Percentiles rank a stretch among this genome's conserved stretches.
These are phyloP conservation scores for Sebastes itinus DNA, from an alignment of 2,797 vertebrate genomes.

Conservation along the genomic window DNA sequence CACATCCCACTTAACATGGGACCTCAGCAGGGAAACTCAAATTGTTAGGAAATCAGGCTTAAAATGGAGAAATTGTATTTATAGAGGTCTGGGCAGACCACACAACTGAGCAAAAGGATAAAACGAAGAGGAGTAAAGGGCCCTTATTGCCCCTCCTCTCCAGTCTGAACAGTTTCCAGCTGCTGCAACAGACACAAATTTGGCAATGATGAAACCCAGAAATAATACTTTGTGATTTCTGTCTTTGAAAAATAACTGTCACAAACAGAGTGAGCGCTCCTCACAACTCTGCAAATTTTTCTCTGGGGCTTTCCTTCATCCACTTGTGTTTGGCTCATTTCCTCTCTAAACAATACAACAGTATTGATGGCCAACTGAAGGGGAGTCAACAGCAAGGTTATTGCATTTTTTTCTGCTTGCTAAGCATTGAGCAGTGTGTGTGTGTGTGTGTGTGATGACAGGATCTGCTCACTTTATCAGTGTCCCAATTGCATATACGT, in stretches of 20 bases:
- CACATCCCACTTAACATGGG: neutral
- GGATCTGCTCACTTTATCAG: neutral
- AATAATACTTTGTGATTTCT: constrained; percentile 21
- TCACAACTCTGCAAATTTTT: neutral
- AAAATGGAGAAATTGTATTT: neutral
- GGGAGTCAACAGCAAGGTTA: constrained; percentile 31
- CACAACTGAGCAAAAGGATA: neutral
- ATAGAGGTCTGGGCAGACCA: neutral
- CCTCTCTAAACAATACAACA: constrained; percentile 32
- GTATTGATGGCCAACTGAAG: constrained; percentile 40
- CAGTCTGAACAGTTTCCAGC: neutral
- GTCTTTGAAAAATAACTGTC: constrained; percentile 15
- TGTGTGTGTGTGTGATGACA: neutral
- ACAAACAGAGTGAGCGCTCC: neutral
- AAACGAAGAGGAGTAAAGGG: neutral
- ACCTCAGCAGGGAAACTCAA: neutral
- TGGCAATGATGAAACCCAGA: neutral
- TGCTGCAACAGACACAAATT: neutral
- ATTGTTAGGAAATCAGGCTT: neutral
- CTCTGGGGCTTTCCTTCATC: constrained; percentile 28
- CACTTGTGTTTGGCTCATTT: constrained; percentile 18
- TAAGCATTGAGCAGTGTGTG: neutral
- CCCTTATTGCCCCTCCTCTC: neutral
- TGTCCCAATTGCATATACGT: neutral
- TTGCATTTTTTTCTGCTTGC: constrained; percentile 12